These are phyloP conservation scores for Caenorhabditis sp. DNA, from an alignment of 2,888 invertebrate genomes.

Conservation along the genomic window DNA sequence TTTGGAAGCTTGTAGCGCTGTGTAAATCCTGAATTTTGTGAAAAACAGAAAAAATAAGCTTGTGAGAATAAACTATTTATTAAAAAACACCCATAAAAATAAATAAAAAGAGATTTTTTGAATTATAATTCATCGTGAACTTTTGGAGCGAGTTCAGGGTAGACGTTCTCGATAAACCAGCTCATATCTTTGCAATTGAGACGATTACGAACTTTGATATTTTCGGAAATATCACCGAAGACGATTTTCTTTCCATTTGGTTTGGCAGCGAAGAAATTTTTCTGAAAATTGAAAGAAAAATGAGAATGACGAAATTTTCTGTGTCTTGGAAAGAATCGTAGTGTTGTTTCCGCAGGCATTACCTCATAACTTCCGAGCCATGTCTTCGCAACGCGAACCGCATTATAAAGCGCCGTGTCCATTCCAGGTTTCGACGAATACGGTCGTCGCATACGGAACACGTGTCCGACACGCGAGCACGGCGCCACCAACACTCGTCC, in stretches of 20 bases:
- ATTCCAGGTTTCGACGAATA: conserved; percentile 82
- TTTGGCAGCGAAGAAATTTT: conserved; percentile 72
- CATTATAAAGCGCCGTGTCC: conserved; percentile 87
- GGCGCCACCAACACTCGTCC: conserved; percentile 92
- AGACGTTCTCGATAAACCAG: conserved; percentile 87
- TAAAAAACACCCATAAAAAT: conserved; percentile 4
- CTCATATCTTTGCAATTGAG: conserved; percentile 83
- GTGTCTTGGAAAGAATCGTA: neutral
- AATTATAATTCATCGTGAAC: conserved; percentile 37
- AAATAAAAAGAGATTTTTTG: neutral
- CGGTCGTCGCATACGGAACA: conserved; percentile 96
- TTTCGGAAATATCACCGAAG: conserved; percentile 84
- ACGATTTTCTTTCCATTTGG: conserved; percentile 75
- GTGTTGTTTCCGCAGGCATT: no score
- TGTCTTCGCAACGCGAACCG: conserved; percentile 96
- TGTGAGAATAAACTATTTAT: neutral
- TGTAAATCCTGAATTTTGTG: no score
- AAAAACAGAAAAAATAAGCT: neutral
- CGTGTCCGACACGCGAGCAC: conserved; percentile 94
- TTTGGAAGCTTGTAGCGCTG: no score
- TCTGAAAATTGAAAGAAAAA: no score
- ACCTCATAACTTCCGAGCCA: conserved; percentile 87
- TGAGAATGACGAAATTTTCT: neutral
- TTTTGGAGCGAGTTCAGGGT: conserved; percentile 77
- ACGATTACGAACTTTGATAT: conserved; percentile 79